Conservation (phyloP, 2,888 invertebrate genomes). For the Parthenolecanium corni region DNA sequence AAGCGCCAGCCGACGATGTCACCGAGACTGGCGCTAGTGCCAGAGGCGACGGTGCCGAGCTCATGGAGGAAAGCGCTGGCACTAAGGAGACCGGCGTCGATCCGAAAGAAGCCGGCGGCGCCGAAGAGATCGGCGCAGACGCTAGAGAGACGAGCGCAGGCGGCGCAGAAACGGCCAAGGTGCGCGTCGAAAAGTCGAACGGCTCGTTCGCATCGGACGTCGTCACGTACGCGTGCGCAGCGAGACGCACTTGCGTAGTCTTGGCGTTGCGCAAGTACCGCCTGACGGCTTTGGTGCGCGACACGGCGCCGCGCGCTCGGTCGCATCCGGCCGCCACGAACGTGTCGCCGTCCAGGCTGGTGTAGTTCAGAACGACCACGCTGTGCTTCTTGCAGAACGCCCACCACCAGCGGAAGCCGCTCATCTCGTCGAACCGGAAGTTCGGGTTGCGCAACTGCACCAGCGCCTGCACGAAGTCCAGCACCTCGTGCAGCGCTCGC, state of each 20-base stretch:
- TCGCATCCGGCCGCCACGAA: neutral
- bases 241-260: neutral
- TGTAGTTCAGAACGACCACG: conserved; percentile 53
- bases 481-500: conserved; percentile 51
- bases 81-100: conserved; percentile 1
- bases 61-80: too few species aligned
- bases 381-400: conserved; percentile 68
- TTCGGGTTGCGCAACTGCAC: conserved; percentile 49
- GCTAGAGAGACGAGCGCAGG: neutral
- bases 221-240: neutral
- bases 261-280: too few species aligned
- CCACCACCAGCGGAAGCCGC: conserved; percentile 71
- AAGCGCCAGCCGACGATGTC: too few species aligned
- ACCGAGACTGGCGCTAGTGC: too few species aligned
- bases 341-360: conserved; percentile 9
- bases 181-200: conserved; percentile 10
- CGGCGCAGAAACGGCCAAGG: neutral
- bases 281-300: neutral
- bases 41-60: too few species aligned
- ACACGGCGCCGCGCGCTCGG: neutral
- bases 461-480: conserved; percentile 55
- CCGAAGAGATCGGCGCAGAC: neutral
- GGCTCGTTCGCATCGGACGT: conserved; percentile 1
- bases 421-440: conserved; percentile 56
- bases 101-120: conserved; percentile 2